These are phyloP conservation scores for Nyctibius bracteatus DNA, from an alignment of 2,113 vertebrate species.

Conservation along the genomic window DNA sequence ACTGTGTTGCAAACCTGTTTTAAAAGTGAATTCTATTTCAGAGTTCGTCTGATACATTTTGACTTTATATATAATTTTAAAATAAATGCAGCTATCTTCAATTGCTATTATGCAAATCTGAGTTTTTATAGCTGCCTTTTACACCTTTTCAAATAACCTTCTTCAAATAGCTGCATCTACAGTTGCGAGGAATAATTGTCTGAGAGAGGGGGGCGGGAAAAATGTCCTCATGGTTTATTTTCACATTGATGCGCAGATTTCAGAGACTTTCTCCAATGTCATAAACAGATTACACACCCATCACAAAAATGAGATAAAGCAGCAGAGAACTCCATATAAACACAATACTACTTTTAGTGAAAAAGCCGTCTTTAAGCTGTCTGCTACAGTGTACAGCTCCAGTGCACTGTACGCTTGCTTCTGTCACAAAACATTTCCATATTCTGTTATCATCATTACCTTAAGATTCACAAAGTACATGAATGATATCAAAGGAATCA, in stretches of 20 bases:
- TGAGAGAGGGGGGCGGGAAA: accelerated
- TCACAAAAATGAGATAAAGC: neutral
- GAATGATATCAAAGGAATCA: neutral
- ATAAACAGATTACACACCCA: neutral
- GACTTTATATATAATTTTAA: neutral
- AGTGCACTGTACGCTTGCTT: neutral
- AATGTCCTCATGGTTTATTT: neutral
- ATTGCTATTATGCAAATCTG: neutral
- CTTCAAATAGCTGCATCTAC: neutral
- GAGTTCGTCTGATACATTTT: neutral
- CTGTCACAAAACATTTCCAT: neutral
- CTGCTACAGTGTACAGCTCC: neutral
- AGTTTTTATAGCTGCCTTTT: neutral
- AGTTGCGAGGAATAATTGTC: neutral
- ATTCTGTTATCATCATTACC: neutral
- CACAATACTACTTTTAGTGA: neutral
- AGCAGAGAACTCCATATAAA: neutral
- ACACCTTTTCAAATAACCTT: neutral
- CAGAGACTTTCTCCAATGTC: neutral
- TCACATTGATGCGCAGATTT: neutral
- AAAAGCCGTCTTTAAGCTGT: neutral
- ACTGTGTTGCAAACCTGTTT: neutral
- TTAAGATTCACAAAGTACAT: neutral
- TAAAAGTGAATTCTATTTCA: neutral
- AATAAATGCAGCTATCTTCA: neutral